Evolutionary conservation across 1,140 invertebrate species (phyloP), one percentile per base, ranked within the genome.

Genomic region (Bombus confusus): DNA sequence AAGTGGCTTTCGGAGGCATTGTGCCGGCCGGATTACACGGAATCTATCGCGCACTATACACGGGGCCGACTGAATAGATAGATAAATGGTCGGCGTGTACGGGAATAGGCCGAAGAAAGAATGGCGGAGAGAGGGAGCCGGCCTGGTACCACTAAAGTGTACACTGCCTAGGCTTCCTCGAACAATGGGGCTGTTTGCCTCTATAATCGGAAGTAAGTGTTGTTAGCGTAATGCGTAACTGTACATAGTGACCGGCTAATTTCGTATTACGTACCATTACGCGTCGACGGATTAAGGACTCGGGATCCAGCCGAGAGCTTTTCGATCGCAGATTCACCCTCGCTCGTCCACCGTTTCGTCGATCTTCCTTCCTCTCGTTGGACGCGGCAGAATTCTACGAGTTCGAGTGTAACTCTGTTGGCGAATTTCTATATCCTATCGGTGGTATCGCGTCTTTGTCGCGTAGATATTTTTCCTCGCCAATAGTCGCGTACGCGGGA

Each of bases 221-320:
- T 93, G 93, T 94, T 94, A 94, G 93, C 87, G 92, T 93, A 93
- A 93, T 92, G 92, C 92, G 93, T 94, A 94, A 94, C 93, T 94
- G 93, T 93, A 94, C 91, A 93, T 86, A 83, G 87, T 79, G 90
- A 92, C 87, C 89, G 90, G 91, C 93, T 93, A 94, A 93, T 93
- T 94, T 93, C 76, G 89, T 86, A 91, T 89, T 93, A 93, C 90
- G 85, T 88, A 90, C 88, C 88, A 89, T 91, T 90, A 87, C 80
- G 83, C 77, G 88, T 90, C 89, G 90, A 85, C 80, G 84, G 87
- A 91, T 91, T 88, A 91, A 90, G 77, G 77, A 64, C 78, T 80
- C 86, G 84, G 62, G 87, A 83, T 86, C 1, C 72, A 52, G 39
- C 47, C 37, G 9, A 59, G 1, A 62, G 15, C 52, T 59, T 52